Percentiles rank a stretch among this genome's conserved stretches.
phyloP scores from a whole-genome alignment of 2,888 invertebrate genomes.

The Hydrotaea cyrtoneurina region DNA sequence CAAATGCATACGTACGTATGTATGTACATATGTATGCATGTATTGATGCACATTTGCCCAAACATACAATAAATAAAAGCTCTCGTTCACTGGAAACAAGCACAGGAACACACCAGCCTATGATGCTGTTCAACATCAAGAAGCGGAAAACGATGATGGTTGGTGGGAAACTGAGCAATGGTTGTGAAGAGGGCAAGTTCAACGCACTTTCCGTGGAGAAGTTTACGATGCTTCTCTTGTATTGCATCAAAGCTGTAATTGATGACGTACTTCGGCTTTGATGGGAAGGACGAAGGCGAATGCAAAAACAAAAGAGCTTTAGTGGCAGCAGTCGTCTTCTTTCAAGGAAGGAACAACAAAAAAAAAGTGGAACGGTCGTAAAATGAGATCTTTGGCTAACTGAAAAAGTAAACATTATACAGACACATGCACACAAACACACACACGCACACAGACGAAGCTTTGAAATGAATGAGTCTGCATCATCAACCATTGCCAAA shows the following conservation, averaged over 20 bases:
- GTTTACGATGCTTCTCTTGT: neutral
- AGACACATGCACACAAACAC: slow-evolving; percentile 14
- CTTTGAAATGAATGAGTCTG: slow-evolving; percentile 10
- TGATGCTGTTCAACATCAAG: neutral
- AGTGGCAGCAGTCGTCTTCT: slow-evolving; percentile 41
- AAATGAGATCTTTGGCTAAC: slow-evolving; percentile 17
- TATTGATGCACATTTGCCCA: neutral
- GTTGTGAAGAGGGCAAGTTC: slow-evolving; percentile 41
- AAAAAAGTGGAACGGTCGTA: slow-evolving; percentile 33
- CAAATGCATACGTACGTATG: neutral
- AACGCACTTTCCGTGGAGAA: slow-evolving; percentile 47
- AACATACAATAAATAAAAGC: slow-evolving; percentile 43
- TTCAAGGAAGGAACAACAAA: slow-evolving; percentile 69
- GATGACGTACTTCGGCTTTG: slow-evolving; percentile 54
- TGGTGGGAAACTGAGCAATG: neutral
- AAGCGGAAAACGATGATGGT: neutral
- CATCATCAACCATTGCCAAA: neutral
- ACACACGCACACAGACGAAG: neutral
- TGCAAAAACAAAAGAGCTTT: slow-evolving; percentile 54
- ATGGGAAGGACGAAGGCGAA: neutral
- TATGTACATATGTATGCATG: neutral
- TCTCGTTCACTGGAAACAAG: slow-evolving; percentile 11
- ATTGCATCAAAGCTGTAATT: slow-evolving; percentile 58
- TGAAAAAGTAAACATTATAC: slow-evolving; percentile 42
- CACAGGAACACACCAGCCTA: neutral